A percentile compares a stretch with the other conserved stretches of the same genome.
Conservation (phyloP, 2,888 invertebrate species). For the Sesamia inferens region DNA sequence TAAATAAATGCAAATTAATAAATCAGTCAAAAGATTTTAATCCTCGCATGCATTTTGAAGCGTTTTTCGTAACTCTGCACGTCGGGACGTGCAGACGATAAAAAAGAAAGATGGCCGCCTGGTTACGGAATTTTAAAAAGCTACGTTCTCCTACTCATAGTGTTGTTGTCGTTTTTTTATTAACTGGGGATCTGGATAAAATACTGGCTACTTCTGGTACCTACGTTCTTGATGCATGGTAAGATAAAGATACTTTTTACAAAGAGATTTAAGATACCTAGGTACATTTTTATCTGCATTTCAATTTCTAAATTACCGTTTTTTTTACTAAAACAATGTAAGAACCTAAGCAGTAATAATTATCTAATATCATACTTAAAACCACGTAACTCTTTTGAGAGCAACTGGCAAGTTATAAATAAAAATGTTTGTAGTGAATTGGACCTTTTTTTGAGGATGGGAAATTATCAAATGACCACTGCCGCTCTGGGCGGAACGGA, state of each 20-base stretch:
- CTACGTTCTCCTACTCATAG: conserved; percentile 15
- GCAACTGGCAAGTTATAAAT: neutral
- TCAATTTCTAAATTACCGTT: neutral
- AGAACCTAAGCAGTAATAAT: too few relatives aligned
- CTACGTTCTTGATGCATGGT: neutral
- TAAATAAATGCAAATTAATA: neutral
- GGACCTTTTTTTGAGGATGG: too few relatives aligned
- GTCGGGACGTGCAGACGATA: conserved; percentile 35
- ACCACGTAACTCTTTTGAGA: neutral
- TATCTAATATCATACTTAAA: too few relatives aligned
- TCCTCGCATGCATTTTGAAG: conserved; percentile 35
- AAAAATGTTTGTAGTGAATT: too few relatives aligned
- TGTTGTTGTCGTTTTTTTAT: conserved; percentile 28
- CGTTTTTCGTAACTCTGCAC: conserved; percentile 12
- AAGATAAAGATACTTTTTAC: too few relatives aligned
- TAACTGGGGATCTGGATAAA: conserved; percentile 9
- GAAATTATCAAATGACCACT: too few relatives aligned
- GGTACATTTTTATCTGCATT: neutral
- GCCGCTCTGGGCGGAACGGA: too few relatives aligned
- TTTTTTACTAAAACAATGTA: neutral
- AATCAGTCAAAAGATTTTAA: conserved; percentile 12
- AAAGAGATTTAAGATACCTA: too few relatives aligned
- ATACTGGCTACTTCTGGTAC: neutral
- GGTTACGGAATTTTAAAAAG: conserved; percentile 38
- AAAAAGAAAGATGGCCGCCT: conserved; percentile 45